Evolutionary conservation across 2,888 invertebrate species (phyloP).

Genomic region (Myathropa florea): DNA sequence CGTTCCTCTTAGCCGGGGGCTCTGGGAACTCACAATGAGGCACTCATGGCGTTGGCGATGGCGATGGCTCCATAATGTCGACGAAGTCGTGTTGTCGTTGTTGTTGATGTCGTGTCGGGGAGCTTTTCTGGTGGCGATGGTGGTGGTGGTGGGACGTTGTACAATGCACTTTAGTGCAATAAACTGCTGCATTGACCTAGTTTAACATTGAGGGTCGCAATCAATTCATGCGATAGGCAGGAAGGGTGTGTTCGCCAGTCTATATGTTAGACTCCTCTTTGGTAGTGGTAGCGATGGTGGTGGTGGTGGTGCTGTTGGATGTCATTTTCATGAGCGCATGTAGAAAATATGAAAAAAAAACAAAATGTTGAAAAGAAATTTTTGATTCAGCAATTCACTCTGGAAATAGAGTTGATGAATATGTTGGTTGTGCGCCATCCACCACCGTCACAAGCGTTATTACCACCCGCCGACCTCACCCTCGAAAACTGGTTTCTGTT

Average conservation of each 20-base stretch:
- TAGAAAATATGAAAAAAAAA: background rate
- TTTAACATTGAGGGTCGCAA: conserved; percentile 75
- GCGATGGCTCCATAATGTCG: conserved; percentile 49
- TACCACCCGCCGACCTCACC: background rate
- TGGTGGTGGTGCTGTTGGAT: background rate
- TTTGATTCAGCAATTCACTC: background rate
- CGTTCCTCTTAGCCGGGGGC: background rate
- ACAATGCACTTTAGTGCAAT: conserved; percentile 73
- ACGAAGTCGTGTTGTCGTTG: conserved; percentile 25
- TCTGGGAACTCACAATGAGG: conserved; percentile 27
- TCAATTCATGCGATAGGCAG: conserved; percentile 23
- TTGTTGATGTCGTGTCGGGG: conserved; percentile 20
- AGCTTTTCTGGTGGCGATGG: conserved; percentile 41
- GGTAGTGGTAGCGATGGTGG: background rate
- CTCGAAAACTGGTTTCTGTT: background rate
- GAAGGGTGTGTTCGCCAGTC: background rate
- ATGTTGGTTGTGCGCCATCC: background rate
- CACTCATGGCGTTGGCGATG: conserved; percentile 28
- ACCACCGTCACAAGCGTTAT: background rate
- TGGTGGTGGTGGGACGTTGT: conserved; percentile 31
- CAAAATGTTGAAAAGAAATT: background rate
- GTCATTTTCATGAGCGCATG: background rate
- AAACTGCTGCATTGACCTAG: conserved; percentile 78
- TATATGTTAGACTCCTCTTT: background rate
- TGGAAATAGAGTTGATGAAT: background rate